Evolutionary conservation across 2,797 vertebrate genomes (phyloP).

Genomic region (Gadopsis bispinosus): DNA sequence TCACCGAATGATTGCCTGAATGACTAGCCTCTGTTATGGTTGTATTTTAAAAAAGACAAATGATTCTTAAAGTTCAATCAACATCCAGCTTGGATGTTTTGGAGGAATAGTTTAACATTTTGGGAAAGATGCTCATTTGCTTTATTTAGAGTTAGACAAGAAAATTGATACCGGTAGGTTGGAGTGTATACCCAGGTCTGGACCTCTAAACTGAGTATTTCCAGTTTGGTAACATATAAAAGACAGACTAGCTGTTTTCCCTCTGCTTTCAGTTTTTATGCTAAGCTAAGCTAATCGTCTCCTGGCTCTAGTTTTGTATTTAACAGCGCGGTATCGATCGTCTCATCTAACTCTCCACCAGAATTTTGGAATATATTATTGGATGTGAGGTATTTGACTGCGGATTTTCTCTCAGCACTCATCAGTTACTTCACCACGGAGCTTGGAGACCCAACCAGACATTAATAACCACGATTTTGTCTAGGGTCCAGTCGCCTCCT

Average conservation of each 20-base stretch:
- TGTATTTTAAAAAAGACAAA: not conserved
- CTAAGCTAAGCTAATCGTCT: not conserved
- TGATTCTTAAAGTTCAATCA: not conserved
- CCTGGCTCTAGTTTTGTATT: not conserved
- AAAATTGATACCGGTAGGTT: not conserved
- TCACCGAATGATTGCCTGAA: not conserved
- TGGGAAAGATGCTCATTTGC: not conserved
- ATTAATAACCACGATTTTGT: not conserved
- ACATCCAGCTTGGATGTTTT: not conserved
- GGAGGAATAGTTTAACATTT: not conserved
- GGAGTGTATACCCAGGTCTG: not conserved
- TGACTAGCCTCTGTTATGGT: not conserved
- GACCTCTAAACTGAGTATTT: not conserved
- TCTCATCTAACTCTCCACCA: not conserved
- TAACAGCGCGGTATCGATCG: not conserved
- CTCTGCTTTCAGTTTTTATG: not conserved
- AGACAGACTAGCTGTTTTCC: not conserved
- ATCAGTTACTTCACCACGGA: constrained; percentile 43
- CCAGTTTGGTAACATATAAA: not conserved
- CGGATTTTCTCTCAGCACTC: not conserved
- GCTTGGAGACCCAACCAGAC: constrained; percentile 44
- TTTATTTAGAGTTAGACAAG: not conserved
- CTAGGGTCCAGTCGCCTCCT: not conserved
- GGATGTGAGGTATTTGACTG: not conserved
- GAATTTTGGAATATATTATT: not conserved